Base-by-base conservation (phyloP, 2,797 vertebrate species). In the Lagorchestes hirsutus region DNA sequence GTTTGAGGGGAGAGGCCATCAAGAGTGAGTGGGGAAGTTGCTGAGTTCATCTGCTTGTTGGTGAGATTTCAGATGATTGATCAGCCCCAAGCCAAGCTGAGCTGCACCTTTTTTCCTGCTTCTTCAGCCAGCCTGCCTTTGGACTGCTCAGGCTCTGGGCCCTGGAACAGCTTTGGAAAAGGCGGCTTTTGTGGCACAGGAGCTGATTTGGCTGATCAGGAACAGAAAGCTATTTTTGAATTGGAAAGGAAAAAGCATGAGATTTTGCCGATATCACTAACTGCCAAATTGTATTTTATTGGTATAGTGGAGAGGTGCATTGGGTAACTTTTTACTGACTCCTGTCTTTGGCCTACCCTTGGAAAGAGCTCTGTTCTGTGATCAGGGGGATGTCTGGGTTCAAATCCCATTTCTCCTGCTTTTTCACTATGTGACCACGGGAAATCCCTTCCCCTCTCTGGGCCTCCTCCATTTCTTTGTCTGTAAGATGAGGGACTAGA, bases 141-240 rank as follows among this genome's bases (percentile, higher is more conserved):
- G 67, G 94, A 91, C 28, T 59, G 28, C 58, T 59, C 9, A 62
- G 55, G 67, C 92, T 93, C n/a, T 56, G 74, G 96, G 92, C 93
- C 96, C 91, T 59, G 95, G 92, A 95, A 95, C 91, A 91, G 55
- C 55, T 96, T 56, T 94, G 54, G 34, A 55, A 91, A 95, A 93
- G 96, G 96, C 74, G 91, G 56, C 22, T 55, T 54, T 87, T 96
- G 93, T 93, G 95, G 96, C 96, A 96, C 91, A 93, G 92, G 96
- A 96, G 96, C 90, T 97, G 92, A 97, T 97, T 95, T 98, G 97
- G 96, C 91, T 96, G 91, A 93, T 98, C 95, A 95, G 95, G 97
- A 98, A 97, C 96, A 96, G 96, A 97, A 97, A 97, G 94, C 97
- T 98, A 96, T 97, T 98, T 98, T 97, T 97, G 96, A 97, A 98